These are phyloP conservation scores for Pediacus dermestoides DNA, from an alignment of 2,888 invertebrate genomes.

Conservation along the genomic window DNA sequence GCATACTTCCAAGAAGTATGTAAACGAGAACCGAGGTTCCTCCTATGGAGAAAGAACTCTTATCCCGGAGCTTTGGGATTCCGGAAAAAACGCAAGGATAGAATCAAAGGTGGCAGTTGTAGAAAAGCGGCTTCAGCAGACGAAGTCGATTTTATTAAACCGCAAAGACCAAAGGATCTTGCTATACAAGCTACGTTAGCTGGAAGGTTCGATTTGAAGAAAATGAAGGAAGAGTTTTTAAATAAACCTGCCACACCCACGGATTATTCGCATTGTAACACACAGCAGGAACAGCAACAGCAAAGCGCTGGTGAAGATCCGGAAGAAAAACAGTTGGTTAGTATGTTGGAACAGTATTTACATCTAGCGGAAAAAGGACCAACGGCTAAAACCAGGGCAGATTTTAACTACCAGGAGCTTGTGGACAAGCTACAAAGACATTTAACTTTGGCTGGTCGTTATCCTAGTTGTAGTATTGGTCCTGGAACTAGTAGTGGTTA, in stretches of 20 bases:
- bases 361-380: slow-evolving; percentile 50
- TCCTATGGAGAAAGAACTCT: slow-evolving; percentile 79
- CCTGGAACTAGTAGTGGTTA: slow-evolving; percentile 6
- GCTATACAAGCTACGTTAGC: slow-evolving; percentile 44
- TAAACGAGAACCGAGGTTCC: slow-evolving; percentile 70
- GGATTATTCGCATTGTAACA: slow-evolving; percentile 17
- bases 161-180: slow-evolving; percentile 49
- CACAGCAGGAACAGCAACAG: slow-evolving; percentile 8
- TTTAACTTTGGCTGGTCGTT: slow-evolving; percentile 41
- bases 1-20: slow-evolving; percentile 82
- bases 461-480: slow-evolving; percentile 15
- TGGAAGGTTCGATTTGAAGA: slow-evolving; percentile 66
- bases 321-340: slow-evolving; percentile 59
- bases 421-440: slow-evolving; percentile 63
- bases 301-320: slow-evolving; percentile 40
- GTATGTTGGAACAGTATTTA: slow-evolving; percentile 65
- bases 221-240: slow-evolving; percentile 65
- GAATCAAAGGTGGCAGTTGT: slow-evolving; percentile 63
- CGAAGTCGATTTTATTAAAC: slow-evolving; percentile 56
- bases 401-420: slow-evolving; percentile 61
- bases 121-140: slow-evolving; percentile 64
- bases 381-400: slow-evolving; percentile 21
- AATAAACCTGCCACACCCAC: slow-evolving; percentile 49
- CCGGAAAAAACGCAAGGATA: slow-evolving; percentile 56
- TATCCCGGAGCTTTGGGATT: slow-evolving; percentile 70